These are phyloP conservation scores for Dolichomitus sp. DNA, from an alignment of 2,888 invertebrate species.

Conservation along the genomic window DNA sequence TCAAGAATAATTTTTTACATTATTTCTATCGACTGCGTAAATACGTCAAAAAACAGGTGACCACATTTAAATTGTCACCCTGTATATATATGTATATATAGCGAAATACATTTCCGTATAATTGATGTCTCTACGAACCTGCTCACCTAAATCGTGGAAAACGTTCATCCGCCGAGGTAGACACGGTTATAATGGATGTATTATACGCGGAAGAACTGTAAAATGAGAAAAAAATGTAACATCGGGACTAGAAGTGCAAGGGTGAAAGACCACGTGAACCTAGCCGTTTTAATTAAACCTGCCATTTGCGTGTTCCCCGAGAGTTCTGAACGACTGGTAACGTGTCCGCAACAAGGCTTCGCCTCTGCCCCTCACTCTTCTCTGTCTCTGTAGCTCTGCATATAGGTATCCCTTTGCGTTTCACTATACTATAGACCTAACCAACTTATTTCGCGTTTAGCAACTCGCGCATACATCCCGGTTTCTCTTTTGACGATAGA, in stretches of 20 bases:
- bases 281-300: conserved; percentile 66
- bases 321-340: conserved; percentile 58
- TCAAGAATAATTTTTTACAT: too few relatives aligned
- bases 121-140: neutral
- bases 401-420: conserved; percentile 14
- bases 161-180: conserved; percentile 7
- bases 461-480: conserved; percentile 32
- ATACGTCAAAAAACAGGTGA: too few relatives aligned
- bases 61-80: too few relatives aligned
- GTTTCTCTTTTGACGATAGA: conserved; percentile 30
- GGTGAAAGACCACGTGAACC: conserved; percentile 8
- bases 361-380: conserved; percentile 9
- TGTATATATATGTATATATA: too few relatives aligned
- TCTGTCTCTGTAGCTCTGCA: neutral
- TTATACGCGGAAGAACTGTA: neutral
- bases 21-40: too few relatives aligned
- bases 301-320: conserved; percentile 67
- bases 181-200: neutral
- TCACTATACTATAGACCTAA: conserved; percentile 7
- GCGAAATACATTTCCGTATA: too few relatives aligned
- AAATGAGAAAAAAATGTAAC: conserved; percentile 46
- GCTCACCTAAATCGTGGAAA: neutral
- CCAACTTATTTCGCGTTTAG: conserved; percentile 22
- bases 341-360: conserved; percentile 37
- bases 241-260: conserved; percentile 29